phyloP scores from a whole-genome alignment of 2,113 vertebrate genomes.

The Cyprinodon brontotheroides region DNA sequence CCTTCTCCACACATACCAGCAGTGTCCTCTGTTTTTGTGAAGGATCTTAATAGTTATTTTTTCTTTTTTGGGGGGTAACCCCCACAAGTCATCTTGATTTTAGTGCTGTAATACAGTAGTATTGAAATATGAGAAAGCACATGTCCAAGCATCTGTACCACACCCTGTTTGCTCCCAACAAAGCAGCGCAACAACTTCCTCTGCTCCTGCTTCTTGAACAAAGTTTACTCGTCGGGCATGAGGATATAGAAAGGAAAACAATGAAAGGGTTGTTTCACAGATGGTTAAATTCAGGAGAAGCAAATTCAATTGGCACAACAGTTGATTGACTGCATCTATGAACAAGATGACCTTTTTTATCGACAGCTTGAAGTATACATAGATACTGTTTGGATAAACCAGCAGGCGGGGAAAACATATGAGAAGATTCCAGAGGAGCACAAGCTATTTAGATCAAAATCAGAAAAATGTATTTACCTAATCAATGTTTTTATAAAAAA shows the following conservation, averaged over 20 bases:
- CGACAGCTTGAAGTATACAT: not conserved
- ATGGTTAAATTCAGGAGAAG: conserved; percentile 4
- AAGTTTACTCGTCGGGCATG: conserved; percentile 45
- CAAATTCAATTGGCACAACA: not conserved
- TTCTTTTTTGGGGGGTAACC: conserved; percentile 16
- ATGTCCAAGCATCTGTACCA: conserved; percentile 44
- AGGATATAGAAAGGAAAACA: conserved; percentile 41
- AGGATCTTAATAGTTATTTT: conserved; percentile 11
- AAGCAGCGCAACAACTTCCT: conserved; percentile 56
- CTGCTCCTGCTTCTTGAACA: conserved; percentile 40
- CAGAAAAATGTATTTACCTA: not conserved
- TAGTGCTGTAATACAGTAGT: conserved; percentile 8
- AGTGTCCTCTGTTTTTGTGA: conserved; percentile 14
- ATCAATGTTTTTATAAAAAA: too few relatives aligned
- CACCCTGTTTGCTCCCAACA: conserved; percentile 56
- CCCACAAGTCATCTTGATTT: conserved; percentile 49
- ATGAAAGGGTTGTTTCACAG: conserved; percentile 24
- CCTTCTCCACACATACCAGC: not conserved
- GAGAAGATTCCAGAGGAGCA: not conserved
- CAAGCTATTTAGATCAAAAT: not conserved
- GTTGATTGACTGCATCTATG: not conserved
- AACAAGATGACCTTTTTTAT: not conserved
- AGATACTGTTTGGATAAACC: not conserved
- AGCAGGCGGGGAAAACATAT: not conserved
- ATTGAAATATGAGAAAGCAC: conserved; percentile 4